Evolutionary conservation across 2,888 invertebrate species (phyloP), one percentile per base, ranked within the genome.

Genomic region (Plebejus melissa): DNA sequence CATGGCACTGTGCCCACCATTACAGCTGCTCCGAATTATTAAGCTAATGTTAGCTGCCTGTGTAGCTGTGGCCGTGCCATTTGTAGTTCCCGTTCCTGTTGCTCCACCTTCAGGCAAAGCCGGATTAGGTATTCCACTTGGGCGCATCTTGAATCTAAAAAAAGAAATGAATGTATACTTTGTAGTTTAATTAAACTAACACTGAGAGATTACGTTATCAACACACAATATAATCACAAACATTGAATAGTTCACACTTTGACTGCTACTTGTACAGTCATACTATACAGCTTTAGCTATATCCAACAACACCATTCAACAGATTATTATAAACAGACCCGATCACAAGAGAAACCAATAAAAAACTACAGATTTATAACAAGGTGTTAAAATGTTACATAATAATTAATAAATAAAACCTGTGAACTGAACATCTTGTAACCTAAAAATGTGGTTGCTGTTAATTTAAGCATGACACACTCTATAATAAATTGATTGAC

Each of bases 91-190:
- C 74, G 87, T 80, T 1, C 91, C 92, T 22, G 93, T 92, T 0
- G 92, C 91, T 7, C 92, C 93, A 76, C 90, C 91, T 82, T 93
- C 93, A 22, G 92, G 92, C 78, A 93, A 82, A n/a, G 92, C 90
- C 16, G 91, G 93, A 79, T 93, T 93, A 1, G 92, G 90, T 80
- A 93, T 89, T 11, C 89, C 88, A 81, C 88, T 91, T 46, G 94
- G 93, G 74, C 94, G 88, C 79, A 94, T 84, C 82, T 94, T 94
- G 83, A 94, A 94, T 82, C 94, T 94, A 60, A 28, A 60, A 60
- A 28, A 28, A 1, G 2, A 60, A 2, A 60, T 60, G 4, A 7
- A 60, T 60, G 28, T 60, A 60, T 2, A 1, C 22, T 11, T 60
- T 28, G 22, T 28, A 22, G 4, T n/a, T n/a, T 58, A 60, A 22